Evolutionary conservation across 2,113 vertebrate species (phyloP).

Genomic region (Miniopterus natalensis): DNA sequence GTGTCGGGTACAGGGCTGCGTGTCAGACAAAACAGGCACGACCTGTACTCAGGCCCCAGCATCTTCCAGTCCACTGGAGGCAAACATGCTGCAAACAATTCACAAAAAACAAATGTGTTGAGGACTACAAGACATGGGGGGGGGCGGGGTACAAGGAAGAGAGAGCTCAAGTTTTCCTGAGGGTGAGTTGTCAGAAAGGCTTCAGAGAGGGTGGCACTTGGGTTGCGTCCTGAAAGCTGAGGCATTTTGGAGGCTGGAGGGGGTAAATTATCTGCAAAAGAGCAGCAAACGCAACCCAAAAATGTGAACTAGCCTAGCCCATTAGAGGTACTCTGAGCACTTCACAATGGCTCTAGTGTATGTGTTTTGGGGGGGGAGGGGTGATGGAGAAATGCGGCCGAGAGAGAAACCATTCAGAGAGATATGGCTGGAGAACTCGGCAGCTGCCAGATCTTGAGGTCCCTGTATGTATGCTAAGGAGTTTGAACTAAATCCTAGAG

Average conservation of each 20-base stretch:
- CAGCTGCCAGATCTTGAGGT: background rate
- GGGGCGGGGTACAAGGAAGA: background rate
- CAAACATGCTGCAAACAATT: background rate
- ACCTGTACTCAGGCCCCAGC: background rate
- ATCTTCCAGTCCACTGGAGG: background rate
- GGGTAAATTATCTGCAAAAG: constrained; percentile 28
- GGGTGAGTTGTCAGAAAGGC: background rate
- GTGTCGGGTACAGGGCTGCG: background rate
- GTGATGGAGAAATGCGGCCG: background rate
- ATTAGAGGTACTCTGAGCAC: background rate
- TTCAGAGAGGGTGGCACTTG: background rate
- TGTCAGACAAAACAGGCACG: background rate
- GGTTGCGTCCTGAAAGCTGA: constrained; percentile 2
- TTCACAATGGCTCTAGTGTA: background rate
- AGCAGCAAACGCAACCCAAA: background rate
- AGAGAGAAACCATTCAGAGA: constrained; percentile 26
- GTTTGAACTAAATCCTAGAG: constrained; percentile 42
- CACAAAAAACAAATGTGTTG: background rate
- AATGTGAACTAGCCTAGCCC: background rate
- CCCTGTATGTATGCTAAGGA: background rate
- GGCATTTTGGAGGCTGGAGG: background rate
- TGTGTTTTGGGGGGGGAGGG: background rate
- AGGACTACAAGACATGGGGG: background rate
- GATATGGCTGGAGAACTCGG: background rate
- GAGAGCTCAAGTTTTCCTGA: background rate